These are phyloP conservation scores for Zoanthus sociatus DNA, from an alignment of 92 coral and sea anemone species.

Conservation along the genomic window DNA sequence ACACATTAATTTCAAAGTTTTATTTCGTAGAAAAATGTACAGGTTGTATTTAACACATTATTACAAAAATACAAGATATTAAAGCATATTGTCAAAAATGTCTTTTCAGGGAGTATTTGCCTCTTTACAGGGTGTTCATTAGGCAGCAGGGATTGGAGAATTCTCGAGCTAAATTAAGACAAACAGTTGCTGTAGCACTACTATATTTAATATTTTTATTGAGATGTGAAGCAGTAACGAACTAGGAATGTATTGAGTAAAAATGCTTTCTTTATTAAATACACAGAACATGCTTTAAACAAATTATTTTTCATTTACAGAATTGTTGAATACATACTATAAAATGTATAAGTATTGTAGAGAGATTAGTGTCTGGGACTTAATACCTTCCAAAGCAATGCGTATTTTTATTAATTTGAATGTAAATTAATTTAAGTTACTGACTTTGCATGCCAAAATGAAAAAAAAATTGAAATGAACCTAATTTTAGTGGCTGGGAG, in stretches of 20 bases:
- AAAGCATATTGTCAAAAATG: slow-evolving; percentile 12
- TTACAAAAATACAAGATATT: slow-evolving; percentile 11
- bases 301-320: slow-evolving; percentile 8
- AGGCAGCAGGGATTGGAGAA: slow-evolving; percentile 12
- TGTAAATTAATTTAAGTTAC: slow-evolving; percentile 8
- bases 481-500: slow-evolving; percentile 23
- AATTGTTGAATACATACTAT: slow-evolving; percentile 6
- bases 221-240: background rate
- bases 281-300: slow-evolving; percentile 11
- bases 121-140: slow-evolving; percentile 10
- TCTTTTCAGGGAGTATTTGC: slow-evolving; percentile 15
- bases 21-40: slow-evolving; percentile 9
- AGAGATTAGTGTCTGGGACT: slow-evolving; percentile 16
- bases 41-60: slow-evolving; percentile 13
- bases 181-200: slow-evolving; percentile 5
- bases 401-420: slow-evolving; percentile 11
- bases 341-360: slow-evolving; percentile 6
- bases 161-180: slow-evolving; percentile 4
- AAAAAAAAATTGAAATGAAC: slow-evolving; percentile 7
- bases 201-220: background rate
- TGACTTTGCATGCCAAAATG: slow-evolving; percentile 8
- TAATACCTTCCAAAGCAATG: slow-evolving; percentile 14
- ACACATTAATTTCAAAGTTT: background rate
- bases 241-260: slow-evolving; percentile 13
- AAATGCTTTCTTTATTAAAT: slow-evolving; percentile 11